Conservation (phyloP, 1,140 invertebrate species). For the Meloidogyne floridensis region DNA sequence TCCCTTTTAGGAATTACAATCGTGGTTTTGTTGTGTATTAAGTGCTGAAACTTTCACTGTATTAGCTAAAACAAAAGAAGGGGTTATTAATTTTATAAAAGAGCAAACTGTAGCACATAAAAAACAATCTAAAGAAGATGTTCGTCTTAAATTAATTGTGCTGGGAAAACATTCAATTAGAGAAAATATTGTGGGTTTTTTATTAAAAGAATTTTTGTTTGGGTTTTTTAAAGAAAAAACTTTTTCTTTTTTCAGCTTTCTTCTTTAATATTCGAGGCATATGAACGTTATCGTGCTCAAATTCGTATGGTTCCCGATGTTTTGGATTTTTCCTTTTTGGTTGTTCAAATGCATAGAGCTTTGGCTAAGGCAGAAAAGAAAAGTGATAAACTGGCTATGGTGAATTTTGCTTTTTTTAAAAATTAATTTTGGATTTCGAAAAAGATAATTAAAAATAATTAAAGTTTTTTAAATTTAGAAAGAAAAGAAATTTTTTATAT, state of each 20-base stretch:
- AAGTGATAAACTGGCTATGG: slow-evolving; percentile 26
- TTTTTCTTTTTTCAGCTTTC: slow-evolving; percentile 46
- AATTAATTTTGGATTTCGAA: too few relatives aligned
- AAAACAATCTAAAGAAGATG: slow-evolving; percentile 25
- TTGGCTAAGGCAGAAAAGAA: slow-evolving; percentile 56
- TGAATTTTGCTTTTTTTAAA: slow-evolving; percentile 11
- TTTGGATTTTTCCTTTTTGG: slow-evolving; percentile 50
- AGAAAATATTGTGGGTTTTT: slow-evolving; percentile 39
- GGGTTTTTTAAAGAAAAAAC: background rate
- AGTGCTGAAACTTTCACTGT: slow-evolving; percentile 47
- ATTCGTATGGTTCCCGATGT: slow-evolving; percentile 43
- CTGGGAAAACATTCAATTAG: slow-evolving; percentile 35
- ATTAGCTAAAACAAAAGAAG: slow-evolving; percentile 36
- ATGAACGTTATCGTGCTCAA: slow-evolving; percentile 48
- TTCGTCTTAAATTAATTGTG: slow-evolving; percentile 46
- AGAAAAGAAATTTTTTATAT: too few relatives aligned
- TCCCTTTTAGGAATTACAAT: slow-evolving; percentile 35
- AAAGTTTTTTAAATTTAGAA: background rate
- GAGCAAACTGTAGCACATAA: slow-evolving; percentile 14
- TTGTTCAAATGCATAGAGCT: slow-evolving; percentile 55
- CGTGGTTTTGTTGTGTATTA: slow-evolving; percentile 40
- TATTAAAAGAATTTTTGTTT: background rate
- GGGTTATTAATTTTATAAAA: slow-evolving; percentile 26
- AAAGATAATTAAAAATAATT: background rate
- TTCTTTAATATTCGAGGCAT: slow-evolving; percentile 37